Conservation (phyloP, 2,888 invertebrate species). For the Phyto melanocephala region DNA sequence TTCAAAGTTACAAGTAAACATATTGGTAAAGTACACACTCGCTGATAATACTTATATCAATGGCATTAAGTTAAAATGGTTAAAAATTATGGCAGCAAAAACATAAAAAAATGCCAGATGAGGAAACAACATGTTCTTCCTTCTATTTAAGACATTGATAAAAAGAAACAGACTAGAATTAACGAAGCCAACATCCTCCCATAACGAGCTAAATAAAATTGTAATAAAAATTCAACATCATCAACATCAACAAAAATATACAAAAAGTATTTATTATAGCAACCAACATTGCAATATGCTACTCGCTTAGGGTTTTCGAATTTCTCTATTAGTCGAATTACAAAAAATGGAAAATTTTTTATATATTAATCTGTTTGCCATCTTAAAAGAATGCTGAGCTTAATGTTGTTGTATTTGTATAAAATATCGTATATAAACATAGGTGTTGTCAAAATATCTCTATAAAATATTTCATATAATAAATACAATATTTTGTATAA, state of each 20-base stretch:
- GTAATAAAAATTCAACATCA: constrained; percentile 51
- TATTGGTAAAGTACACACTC: not conserved
- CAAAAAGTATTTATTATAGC: too few relatives aligned
- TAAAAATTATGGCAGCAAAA: not conserved
- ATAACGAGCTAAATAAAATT: constrained; percentile 62
- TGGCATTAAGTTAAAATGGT: constrained; percentile 13
- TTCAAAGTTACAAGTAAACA: not conserved
- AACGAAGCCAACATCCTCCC: constrained; percentile 63
- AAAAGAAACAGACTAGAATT: constrained; percentile 45
- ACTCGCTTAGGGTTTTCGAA: too few relatives aligned
- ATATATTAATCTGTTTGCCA: too few relatives aligned
- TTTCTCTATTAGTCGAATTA: too few relatives aligned
- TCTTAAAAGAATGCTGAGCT: too few relatives aligned
- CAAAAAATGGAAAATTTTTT: too few relatives aligned
- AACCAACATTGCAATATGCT: too few relatives aligned
- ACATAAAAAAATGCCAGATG: not conserved
- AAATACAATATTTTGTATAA: too few relatives aligned
- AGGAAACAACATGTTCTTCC: constrained; percentile 25
- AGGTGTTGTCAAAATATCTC: too few relatives aligned
- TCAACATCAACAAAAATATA: not conserved
- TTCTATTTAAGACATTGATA: constrained; percentile 54
- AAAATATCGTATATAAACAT: too few relatives aligned
- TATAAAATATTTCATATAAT: too few relatives aligned
- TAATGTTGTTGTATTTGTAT: too few relatives aligned
- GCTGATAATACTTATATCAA: not conserved